Percentiles rank a stretch among this genome's conserved stretches.
Evolutionary conservation across 2,113 vertebrate genomes (phyloP).

Genomic region (Scatophagus argus): DNA sequence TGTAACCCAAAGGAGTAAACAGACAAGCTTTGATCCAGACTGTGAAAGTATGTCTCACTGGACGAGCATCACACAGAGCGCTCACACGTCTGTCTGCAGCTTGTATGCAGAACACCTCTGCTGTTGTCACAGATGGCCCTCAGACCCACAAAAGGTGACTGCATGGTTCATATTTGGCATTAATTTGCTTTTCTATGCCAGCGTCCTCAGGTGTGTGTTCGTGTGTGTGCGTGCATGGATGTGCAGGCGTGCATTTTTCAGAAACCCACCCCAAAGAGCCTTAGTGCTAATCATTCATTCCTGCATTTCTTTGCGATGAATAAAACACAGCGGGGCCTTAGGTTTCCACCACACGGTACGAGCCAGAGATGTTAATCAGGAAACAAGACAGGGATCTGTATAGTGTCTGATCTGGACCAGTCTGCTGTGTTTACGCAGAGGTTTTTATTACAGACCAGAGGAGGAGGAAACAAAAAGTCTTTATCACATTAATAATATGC

Average conservation of each 20-base stretch:
- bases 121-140: constrained; percentile 71
- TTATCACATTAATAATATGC: constrained; percentile 76
- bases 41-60: constrained; percentile 66
- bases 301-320: constrained; percentile 59
- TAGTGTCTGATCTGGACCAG: constrained; percentile 68
- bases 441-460: constrained; percentile 65
- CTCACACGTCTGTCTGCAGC: constrained; percentile 46
- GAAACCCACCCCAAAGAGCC: constrained; percentile 25
- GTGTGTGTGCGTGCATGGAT: constrained; percentile 18
- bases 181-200: constrained; percentile 11
- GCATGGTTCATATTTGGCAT: constrained; percentile 38
- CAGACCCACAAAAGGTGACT: constrained; percentile 47
- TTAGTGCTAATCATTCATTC: constrained; percentile 51
- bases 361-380: constrained; percentile 75
- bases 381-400: constrained; percentile 68
- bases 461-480: constrained; percentile 66
- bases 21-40: constrained; percentile 57
- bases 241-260: constrained; percentile 36
- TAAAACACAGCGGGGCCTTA: constrained; percentile 55
- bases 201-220: constrained; percentile 40
- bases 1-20: constrained; percentile 40
- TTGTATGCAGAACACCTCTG: constrained; percentile 52
- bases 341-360: constrained; percentile 47
- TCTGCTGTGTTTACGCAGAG: constrained; percentile 67
- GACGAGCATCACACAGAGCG: constrained; percentile 55